phyloP scores from a whole-genome alignment of 2,888 invertebrate genomes.

The Diogma glabrata region DNA sequence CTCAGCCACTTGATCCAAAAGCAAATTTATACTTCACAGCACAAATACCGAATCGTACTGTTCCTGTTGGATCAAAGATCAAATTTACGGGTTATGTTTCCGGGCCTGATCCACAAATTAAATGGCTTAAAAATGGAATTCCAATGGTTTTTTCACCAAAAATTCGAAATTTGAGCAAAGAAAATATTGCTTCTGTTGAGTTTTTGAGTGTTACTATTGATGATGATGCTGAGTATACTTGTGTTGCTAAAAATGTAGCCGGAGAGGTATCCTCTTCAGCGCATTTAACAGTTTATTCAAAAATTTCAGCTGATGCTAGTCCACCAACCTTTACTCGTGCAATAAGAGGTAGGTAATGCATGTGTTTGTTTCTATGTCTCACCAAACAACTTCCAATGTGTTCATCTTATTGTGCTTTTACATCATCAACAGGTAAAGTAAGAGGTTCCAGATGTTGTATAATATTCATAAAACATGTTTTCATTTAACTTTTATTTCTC shows the following conservation, averaged over 20 bases:
- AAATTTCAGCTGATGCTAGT: constrained; percentile 52
- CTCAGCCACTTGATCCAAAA: constrained; percentile 40
- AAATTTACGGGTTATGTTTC: constrained; percentile 70
- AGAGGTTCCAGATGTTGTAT: no score
- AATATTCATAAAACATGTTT: background rate
- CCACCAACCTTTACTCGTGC: constrained; percentile 64
- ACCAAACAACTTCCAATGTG: background rate
- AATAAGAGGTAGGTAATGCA: constrained; percentile 49
- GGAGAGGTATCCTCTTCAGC: constrained; percentile 60
- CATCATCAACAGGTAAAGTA: background rate
- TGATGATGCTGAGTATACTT: constrained; percentile 68
- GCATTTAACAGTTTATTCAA: constrained; percentile 53
- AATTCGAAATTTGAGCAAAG: constrained; percentile 47
- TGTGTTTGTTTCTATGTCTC: background rate
- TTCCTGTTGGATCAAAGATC: constrained; percentile 58
- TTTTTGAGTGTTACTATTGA: constrained; percentile 52
- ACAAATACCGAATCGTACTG: constrained; percentile 61
- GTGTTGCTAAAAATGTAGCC: constrained; percentile 60
- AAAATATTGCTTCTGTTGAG: constrained; percentile 59
- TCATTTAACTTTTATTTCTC: background rate
- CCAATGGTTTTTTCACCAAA: constrained; percentile 45
- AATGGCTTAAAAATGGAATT: constrained; percentile 64
- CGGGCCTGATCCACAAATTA: constrained; percentile 56
- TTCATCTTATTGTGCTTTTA: background rate
- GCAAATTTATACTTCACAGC: constrained; percentile 51